Conservation (phyloP, 2,888 invertebrate genomes). For the Apomyelois bistriatella region DNA sequence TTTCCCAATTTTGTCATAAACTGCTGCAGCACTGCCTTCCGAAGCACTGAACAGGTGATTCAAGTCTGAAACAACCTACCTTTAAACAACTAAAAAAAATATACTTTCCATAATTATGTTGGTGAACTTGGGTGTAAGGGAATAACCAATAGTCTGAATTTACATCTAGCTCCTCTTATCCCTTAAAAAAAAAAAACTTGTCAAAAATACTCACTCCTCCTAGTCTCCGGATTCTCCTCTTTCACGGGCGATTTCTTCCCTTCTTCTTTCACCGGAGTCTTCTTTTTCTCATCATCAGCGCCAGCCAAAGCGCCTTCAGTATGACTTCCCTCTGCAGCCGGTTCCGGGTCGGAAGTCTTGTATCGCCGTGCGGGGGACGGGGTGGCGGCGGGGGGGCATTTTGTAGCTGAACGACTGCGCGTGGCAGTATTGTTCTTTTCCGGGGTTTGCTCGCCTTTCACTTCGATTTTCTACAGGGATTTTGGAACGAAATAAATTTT, state of each 20-base stretch:
- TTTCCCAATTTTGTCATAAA: no score
- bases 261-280: slow-evolving; percentile 51
- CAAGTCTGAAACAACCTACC: no score
- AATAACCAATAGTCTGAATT: no score
- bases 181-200: no score
- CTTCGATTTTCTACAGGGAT: slow-evolving; percentile 66
- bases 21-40: no score
- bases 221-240: slow-evolving; percentile 46
- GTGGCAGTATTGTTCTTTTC: slow-evolving; percentile 51
- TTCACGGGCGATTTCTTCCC: slow-evolving; percentile 9
- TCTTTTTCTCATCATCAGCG: slow-evolving; percentile 36
- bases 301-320: slow-evolving; percentile 55
- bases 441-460: slow-evolving; percentile 65
- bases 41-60: no score
- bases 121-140: no score
- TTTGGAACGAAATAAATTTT: no score
- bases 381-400: slow-evolving; percentile 52
- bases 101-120: no score
- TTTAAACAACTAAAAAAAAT: no score
- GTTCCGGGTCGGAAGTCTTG: slow-evolving; percentile 60
- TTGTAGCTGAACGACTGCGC: slow-evolving; percentile 54
- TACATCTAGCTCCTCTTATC: no score
- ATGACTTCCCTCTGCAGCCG: slow-evolving; percentile 58
- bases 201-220: slow-evolving; percentile 46
- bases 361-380: slow-evolving; percentile 58